Percentiles rank a stretch among this genome's conserved stretches.
These are phyloP conservation scores for Diachrysia chrysitis DNA, from an alignment of 2,888 invertebrate species.

Conservation along the genomic window DNA sequence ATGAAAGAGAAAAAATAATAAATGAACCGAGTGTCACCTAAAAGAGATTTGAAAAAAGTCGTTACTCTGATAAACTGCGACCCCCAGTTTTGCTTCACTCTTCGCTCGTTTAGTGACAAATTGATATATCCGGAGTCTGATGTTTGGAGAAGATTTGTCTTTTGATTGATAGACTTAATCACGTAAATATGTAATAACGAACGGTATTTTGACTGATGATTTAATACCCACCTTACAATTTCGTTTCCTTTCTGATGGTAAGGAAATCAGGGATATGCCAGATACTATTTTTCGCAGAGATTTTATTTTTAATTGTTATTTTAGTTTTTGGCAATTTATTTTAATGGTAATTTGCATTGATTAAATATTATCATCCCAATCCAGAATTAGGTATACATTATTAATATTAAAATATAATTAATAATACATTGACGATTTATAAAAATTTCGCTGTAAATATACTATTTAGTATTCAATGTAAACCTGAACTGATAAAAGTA, in stretches of 20 bases:
- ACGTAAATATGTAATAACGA: background rate
- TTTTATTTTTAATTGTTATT: too few species aligned
- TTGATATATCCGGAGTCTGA: constrained; percentile 62
- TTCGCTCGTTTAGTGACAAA: constrained; percentile 74
- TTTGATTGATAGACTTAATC: constrained; percentile 34
- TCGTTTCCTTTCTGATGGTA: too few species aligned
- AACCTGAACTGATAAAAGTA: background rate
- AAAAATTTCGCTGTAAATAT: background rate
- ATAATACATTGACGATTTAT: too few species aligned
- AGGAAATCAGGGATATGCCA: too few species aligned
- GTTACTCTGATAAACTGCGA: constrained; percentile 86
- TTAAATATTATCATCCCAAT: too few species aligned
- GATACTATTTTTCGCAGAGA: too few species aligned
- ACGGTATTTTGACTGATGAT: background rate
- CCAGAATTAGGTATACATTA: too few species aligned
- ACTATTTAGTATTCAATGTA: constrained; percentile 4
- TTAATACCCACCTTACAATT: too few species aligned
- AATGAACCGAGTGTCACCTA: constrained; percentile 86
- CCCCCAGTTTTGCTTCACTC: constrained; percentile 76
- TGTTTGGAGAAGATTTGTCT: constrained; percentile 41
- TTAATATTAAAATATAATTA: too few species aligned
- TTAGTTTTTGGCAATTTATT: too few species aligned
- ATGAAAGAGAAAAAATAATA: constrained; percentile 87
- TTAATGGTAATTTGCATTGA: too few species aligned
- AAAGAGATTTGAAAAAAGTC: constrained; percentile 86